Base-by-base conservation (phyloP, 1,140 invertebrate species). In the Aphelinus certus region DNA sequence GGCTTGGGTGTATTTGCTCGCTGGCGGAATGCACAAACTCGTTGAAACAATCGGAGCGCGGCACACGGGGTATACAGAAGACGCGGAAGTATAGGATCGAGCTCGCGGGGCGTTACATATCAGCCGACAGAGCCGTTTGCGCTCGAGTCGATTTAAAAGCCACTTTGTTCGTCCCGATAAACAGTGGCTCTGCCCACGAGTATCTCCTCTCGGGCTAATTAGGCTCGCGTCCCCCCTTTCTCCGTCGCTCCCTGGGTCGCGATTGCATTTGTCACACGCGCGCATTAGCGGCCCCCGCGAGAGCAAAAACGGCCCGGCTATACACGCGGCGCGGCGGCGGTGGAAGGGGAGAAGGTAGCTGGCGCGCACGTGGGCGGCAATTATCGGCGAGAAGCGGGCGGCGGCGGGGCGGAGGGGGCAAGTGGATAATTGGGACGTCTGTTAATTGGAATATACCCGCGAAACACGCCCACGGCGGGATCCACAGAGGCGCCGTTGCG, bases 381-480 rank as follows among this genome's bases (percentile, higher is more conserved):
- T 81, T 81, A 81, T 80, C 81, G 72, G 77, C 76, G 77, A 79
- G 78, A 79, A 80, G 65, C 26, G 26, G 26, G 26, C 26, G 26
- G 26, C 26, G 26, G 26, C 81, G 71, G 76, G 73, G 77, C 79
- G 78, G 78, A 80, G 65, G 76, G 77, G 70, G 65, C 73, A 79
- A 79, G 77, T 80, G 75, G 77, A 80, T 81, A 81, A 83, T 80
- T 81, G 79, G 77, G 77, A 75, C 78, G 78, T 79, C 78, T 80
- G 78, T 76, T 80, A 79, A 79, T 80, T 80, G 78, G 76, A 71
- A 81, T 78, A 76, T 78, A 78, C 68, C 51, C 61, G 63, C 58
- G 69, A 62, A 71, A 45, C 73, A 78, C 76, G 73, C 76, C 73
- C 75, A 78, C 69, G 45, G n/a, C 57, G 66, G 58, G 58, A 77